Base-by-base conservation (phyloP, 1,140 invertebrate species). In the Periplaneta americana region DNA sequence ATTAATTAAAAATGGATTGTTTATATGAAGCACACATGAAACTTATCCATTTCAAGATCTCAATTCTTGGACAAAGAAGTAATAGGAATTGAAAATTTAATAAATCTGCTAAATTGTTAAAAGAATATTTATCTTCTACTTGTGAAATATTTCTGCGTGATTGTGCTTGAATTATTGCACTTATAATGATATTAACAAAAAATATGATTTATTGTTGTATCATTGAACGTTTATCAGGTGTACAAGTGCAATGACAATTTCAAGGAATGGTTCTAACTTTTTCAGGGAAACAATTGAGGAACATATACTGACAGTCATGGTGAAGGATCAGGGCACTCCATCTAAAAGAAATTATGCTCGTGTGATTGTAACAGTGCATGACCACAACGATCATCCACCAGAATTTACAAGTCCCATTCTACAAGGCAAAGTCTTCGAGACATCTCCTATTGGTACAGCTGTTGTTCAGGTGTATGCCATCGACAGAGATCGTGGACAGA, bases 331-430 rank as follows among this genome's bases (percentile, higher is more conserved):
- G 85, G 97, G 96, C 0, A 95, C 94, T 1, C 96, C 95, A 17
- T 93, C 95, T 0, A 95, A 96, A 85, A 90, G 95, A 22, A 96
- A 96, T 86, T 96, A 94, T 86, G 95, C 96, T 3, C 90, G 96
- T 84, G 94, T 98, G 0, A 88, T 93, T 34, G 92, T 98, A 74
- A 92, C 92, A 75, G 95, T 98, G 0, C 91, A 93, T 84, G 97
- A 98, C 88, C 93, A 96, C 83, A 98, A 98, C 88, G 97, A 98
- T 87, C 96, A 98, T 86, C 89, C 93, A 34, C 97, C 97, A 0
- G 93, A 94, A 85, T 97, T 97, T 85, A 93, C 94, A 77, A 91
- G 92, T 35, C 91, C 92, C 84, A 91, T 95, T 74, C 91, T 95
- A 17, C 92, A 95, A 86, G 94, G 93, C 33, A 94, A 94, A 86